Evolutionary conservation across 1,140 invertebrate genomes (phyloP), one percentile per base, ranked within the genome.

Genomic region (Trichomalopsis sarcophagae): DNA sequence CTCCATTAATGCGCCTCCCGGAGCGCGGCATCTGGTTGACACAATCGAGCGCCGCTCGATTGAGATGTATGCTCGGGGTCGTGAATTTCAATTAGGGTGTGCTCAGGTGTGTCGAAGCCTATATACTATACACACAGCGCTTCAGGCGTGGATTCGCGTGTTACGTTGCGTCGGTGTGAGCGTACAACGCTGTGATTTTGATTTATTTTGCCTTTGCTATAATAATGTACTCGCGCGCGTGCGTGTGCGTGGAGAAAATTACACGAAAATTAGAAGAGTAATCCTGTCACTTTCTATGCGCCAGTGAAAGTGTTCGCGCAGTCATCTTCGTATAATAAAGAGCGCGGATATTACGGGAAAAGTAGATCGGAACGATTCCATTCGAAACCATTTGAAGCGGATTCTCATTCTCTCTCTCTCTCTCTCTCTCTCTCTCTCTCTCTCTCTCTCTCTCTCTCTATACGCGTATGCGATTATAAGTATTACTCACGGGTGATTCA

Each of bases 61-160:
- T 75, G 17, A 66, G 73, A 82, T 33, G 47, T 66, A 82, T 75
- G 81, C 33, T 21, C 6, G 21, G 17, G 6, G 17, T 17, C 17
- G 55, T 62, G 73, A 75, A 82, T 75, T 55, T 76, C 73, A 27
- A 82, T 76, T 76, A 47, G 47, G 10, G 11, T 23, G 69, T 82
- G 36, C 40, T 71, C 69, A 30, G 68, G 33, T 71, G 23, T 47
- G 21, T 21, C 62, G 40, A 27, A 73, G 17, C 5, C 13, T 36
- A 44, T 40, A 40, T 40, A 40, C 33, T 62, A 21, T 62, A n/a
- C 47, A 4, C 0, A 62, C 6, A 14, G 5, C 21, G 17, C 17
- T 17, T 13, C 5, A 14, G 50, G 50, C 50, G 50, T 2, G 50
- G 13, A 55, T 55, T 55, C 17, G 50, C 50, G 50, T 55, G 17